Base-by-base conservation (phyloP, 2,797 vertebrate genomes). In the Neopelma chrysocephalum region DNA sequence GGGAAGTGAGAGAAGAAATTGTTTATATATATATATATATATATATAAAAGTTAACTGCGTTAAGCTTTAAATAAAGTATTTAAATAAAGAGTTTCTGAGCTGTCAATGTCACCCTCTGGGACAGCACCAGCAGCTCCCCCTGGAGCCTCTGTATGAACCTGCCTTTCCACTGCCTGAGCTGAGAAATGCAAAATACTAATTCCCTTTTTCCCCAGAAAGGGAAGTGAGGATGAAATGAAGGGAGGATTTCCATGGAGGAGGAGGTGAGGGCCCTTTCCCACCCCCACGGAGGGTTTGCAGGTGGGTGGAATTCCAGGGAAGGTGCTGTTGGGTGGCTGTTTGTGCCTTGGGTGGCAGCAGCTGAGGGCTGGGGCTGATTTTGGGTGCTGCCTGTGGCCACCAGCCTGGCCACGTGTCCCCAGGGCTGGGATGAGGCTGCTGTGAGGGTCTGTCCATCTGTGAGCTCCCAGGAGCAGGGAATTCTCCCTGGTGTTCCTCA, bases 21-120 rank as follows among this genome's bases (percentile, higher is more conserved):
- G 12, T 64, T 82, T 84, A 5, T 90, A 36, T 82, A 45, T 62
- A 20, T 64, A 56, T 13, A 50, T 21, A 58, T 45, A 73, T 32
- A 62, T 62, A 62, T 54, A 40, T 19, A 31, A 26, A 81, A 72
- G 20, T 68, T 84, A 88, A 79, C 60, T 58, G 50, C 10, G 1
- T 70, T 79, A 79, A 84, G 75, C 82, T 94, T 93, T 93, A 90
- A 89, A 75, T 80, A 70, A 91, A 84, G 53, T 56, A 60, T 70
- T 84, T 78, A 78, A 90, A 48, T 82, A 38, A 75, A 77, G 62
- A 87, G 15, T 87, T 95, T 83, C 43, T 51, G 9, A 84, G 78
- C 58, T 64, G 23, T 68, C 40, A 22, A 58, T 43, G 71, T 90
- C 81, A 20, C 40, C 65, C 42, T 77, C 4, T 65, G 56, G 71